These are phyloP conservation scores for Labeo catla DNA, from an alignment of 2,113 vertebrate species.

Conservation along the genomic window DNA sequence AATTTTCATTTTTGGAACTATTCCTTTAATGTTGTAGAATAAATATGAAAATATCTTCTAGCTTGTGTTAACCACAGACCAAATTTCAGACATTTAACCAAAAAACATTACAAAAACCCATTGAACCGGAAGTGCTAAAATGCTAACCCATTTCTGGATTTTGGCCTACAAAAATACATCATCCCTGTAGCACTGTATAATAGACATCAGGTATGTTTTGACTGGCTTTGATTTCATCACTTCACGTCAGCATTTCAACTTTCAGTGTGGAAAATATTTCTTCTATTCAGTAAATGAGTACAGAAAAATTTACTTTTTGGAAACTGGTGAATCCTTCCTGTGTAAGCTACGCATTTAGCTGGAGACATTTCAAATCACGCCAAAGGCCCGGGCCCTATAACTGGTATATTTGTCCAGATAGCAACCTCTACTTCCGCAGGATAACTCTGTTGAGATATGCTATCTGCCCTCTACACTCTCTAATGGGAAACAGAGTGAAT, in stretches of 20 bases:
- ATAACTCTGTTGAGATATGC: conserved; percentile 61
- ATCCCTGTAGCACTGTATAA: neutral
- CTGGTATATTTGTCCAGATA: conserved; percentile 64
- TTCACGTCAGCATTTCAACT: neutral
- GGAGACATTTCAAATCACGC: conserved; percentile 12
- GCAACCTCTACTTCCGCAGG: conserved; percentile 60
- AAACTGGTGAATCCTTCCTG: conserved; percentile 29
- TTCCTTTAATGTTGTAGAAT: neutral
- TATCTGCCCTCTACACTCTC: conserved; percentile 61
- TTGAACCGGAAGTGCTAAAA: neutral
- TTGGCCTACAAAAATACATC: neutral
- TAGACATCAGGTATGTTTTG: neutral
- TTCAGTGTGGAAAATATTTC: neutral
- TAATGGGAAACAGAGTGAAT: conserved; percentile 61
- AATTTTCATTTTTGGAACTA: too few species aligned
- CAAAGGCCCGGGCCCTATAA: neutral
- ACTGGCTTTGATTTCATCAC: neutral
- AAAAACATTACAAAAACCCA: neutral
- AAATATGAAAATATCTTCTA: neutral
- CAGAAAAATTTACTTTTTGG: neutral
- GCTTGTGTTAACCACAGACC: neutral
- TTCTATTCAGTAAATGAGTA: neutral
- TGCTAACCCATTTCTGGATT: neutral
- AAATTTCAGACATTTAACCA: neutral
- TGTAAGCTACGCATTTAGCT: too few species aligned